Evolutionary conservation across 2,888 invertebrate genomes (phyloP), one percentile per base, ranked within the genome.

Genomic region (Dicyrtoma fusca): DNA sequence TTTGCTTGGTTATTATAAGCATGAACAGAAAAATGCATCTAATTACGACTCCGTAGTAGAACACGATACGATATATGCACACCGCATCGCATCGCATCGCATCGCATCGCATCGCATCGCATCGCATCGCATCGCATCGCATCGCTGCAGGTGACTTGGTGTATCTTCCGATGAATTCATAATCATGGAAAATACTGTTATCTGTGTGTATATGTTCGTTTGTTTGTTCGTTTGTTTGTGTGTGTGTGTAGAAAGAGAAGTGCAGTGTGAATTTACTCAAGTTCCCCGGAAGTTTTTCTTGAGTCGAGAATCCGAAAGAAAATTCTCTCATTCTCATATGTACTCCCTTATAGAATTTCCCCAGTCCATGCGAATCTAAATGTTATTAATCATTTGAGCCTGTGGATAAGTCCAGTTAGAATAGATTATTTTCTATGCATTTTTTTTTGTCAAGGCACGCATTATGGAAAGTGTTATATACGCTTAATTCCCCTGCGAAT

Each of bases 1-100:
- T n/a, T n/a, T n/a, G n/a, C n/a, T n/a, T n/a, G n/a, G n/a, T n/a
- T n/a, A n/a, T n/a, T n/a, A n/a, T n/a, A n/a, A n/a, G n/a, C n/a
- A n/a, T n/a, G n/a, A n/a, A n/a, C n/a, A 61, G 34, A 61, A 42
- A 61, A 61, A 61, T 61, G 61, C 42, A 61, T 61, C 61, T 61
- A 34, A 34, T 34, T 34, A 34, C 34, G 34, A 34, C 57, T 26
- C 57, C 21, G 34, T 34, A 34, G 34, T 3, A 34, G 4, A 8
- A 34, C 8, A 34, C 8, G 34, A 34, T 34, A 34, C 8, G 34
- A 34, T 34, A 34, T 34, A 34, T 34, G 34, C 34, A 34, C 34
- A 34, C 3, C 3, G 34, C 8, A 34, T n/a, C n/a, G n/a, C n/a
- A n/a, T n/a, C n/a, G n/a, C n/a, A n/a, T n/a, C n/a, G n/a, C n/a